phyloP scores from a whole-genome alignment of 2,888 invertebrate species.

The Neoscelio sp. region DNA sequence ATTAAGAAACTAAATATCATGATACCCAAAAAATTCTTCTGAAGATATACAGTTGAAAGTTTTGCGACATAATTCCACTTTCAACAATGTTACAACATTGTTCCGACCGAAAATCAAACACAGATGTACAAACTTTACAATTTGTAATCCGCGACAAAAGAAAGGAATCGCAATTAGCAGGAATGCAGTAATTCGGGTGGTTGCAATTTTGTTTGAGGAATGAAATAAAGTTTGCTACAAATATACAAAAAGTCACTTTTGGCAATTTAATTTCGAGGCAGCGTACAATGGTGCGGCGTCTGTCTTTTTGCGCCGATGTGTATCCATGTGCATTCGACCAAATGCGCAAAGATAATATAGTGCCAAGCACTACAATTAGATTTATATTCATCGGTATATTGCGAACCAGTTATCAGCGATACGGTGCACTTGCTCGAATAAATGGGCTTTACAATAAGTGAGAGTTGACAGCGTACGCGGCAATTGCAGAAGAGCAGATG shows the following conservation, averaged over 20 bases:
- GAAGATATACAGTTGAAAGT: too few species aligned
- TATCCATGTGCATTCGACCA: slow-evolving; percentile 57
- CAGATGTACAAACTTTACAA: neutral
- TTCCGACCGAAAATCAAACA: neutral
- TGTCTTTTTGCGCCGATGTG: slow-evolving; percentile 47
- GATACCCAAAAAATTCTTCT: too few species aligned
- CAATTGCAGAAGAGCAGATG: too few species aligned
- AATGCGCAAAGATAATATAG: slow-evolving; percentile 64
- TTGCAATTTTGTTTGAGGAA: slow-evolving; percentile 42
- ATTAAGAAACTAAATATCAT: too few species aligned
- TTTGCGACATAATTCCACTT: too few species aligned
- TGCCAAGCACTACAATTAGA: slow-evolving; percentile 70
- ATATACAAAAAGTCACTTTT: slow-evolving; percentile 59
- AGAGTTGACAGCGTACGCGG: slow-evolving; percentile 60
- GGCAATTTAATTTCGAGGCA: slow-evolving; percentile 52
- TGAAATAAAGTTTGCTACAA: slow-evolving; percentile 39
- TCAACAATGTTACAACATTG: too few species aligned
- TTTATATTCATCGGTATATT: slow-evolving; percentile 74
- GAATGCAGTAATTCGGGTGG: slow-evolving; percentile 10
- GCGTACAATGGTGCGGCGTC: slow-evolving; percentile 14
- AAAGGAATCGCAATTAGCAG: slow-evolving; percentile 36
- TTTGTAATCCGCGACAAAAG: slow-evolving; percentile 16
- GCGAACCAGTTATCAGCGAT: slow-evolving; percentile 65
- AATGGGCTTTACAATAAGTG: slow-evolving; percentile 68
- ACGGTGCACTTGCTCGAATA: slow-evolving; percentile 63